Conservation (phyloP, 2,888 invertebrate genomes). For the Campoletis raptor region DNA sequence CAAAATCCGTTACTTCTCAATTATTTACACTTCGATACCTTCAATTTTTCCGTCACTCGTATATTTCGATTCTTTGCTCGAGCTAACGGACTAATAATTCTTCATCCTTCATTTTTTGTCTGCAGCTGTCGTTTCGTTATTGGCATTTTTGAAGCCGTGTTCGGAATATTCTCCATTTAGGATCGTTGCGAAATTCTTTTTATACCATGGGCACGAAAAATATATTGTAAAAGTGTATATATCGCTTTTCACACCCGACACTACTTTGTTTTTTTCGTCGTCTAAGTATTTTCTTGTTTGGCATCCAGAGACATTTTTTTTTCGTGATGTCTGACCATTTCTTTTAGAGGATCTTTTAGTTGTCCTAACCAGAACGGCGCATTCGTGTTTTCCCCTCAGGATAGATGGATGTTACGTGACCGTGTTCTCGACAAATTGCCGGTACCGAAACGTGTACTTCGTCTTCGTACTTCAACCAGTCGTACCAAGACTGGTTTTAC, state of each 20-base stretch:
- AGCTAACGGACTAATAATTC: background rate
- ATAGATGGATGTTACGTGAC: conserved; percentile 54
- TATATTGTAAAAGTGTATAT: conserved; percentile 16
- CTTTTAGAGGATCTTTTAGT: conserved; percentile 2
- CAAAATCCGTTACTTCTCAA: background rate
- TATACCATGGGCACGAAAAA: background rate
- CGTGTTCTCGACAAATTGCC: conserved; percentile 55
- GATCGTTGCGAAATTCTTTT: conserved; percentile 1
- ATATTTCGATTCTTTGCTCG: background rate
- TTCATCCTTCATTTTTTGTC: background rate
- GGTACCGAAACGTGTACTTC: conserved; percentile 41
- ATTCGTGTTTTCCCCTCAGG: conserved; percentile 27
- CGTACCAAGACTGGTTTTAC: background rate
- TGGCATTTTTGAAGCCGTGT: background rate
- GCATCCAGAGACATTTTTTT: background rate
- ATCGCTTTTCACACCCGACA: background rate
- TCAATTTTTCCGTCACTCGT: background rate
- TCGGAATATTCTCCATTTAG: background rate
- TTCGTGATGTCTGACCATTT: background rate
- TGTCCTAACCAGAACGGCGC: conserved; percentile 12
- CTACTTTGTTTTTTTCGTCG: background rate
- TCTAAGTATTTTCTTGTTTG: background rate
- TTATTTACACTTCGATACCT: background rate
- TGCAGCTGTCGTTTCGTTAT: conserved; percentile 19
- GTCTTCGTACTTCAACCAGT: conserved; percentile 52